A percentile compares a stretch with the other conserved stretches of the same genome.
These are phyloP conservation scores for Akabosia matsudoensis DNA, from an alignment of 1,140 invertebrate species.

Conservation along the genomic window DNA sequence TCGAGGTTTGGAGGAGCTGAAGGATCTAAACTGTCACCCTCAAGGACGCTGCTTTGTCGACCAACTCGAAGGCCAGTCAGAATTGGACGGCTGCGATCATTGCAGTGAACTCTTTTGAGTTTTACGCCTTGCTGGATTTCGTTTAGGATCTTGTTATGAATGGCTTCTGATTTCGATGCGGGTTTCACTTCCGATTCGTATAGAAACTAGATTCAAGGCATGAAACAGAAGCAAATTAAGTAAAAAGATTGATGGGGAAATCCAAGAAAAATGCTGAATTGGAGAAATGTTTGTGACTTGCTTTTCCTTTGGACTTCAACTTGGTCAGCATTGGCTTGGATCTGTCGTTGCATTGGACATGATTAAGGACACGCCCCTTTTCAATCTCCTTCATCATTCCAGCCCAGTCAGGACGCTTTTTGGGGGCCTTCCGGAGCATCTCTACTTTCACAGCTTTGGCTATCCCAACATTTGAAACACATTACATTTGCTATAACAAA, in stretches of 20 bases:
- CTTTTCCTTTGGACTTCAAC: conserved; percentile 59
- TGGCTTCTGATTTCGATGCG: conserved; percentile 54
- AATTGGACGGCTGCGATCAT: conserved; percentile 79
- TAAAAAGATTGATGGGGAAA: conserved; percentile 46
- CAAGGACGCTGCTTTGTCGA: background rate
- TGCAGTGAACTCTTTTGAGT: conserved; percentile 71
- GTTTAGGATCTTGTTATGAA: conserved; percentile 74
- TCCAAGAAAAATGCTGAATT: background rate
- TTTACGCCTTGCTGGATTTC: conserved; percentile 75
- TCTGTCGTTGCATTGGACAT: conserved; percentile 78
- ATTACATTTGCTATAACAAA: background rate
- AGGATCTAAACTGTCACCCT: background rate
- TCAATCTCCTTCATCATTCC: conserved; percentile 85
- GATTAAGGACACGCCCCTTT: conserved; percentile 63
- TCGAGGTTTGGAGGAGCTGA: conserved; percentile 49
- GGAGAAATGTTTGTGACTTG: conserved; percentile 44
- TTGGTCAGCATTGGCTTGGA: conserved; percentile 62
- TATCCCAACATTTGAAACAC: conserved; percentile 34
- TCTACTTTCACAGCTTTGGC: conserved; percentile 62
- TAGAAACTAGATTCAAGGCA: conserved; percentile 64
- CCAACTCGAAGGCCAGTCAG: conserved; percentile 55
- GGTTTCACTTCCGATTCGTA: conserved; percentile 76
- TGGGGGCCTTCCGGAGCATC: conserved; percentile 65
- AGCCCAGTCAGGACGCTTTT: conserved; percentile 78
- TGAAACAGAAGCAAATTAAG: conserved; percentile 22